These are phyloP conservation scores for Myioborus miniatus DNA, from an alignment of 2,797 vertebrate species.

Conservation along the genomic window DNA sequence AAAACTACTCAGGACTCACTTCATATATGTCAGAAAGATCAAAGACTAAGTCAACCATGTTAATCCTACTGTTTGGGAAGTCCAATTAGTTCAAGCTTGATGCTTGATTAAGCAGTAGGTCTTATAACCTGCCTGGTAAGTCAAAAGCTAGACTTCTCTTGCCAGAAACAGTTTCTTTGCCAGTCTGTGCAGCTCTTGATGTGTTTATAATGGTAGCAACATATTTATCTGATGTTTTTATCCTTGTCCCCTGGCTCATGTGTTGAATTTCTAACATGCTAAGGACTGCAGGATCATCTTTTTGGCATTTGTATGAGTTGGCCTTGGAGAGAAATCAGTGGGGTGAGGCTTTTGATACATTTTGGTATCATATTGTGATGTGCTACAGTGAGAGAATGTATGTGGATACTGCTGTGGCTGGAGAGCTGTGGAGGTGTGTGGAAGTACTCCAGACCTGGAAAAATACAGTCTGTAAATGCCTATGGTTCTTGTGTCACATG, in stretches of 20 bases:
- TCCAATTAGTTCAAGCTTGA: not conserved
- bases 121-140: not conserved
- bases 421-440: not conserved
- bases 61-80: not conserved
- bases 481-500: not conserved
- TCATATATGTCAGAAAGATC: not conserved
- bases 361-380: not conserved
- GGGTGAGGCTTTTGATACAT: not conserved
- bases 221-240: not conserved
- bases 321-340: not conserved
- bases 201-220: not conserved
- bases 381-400: not conserved
- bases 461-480: not conserved
- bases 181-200: rapidly evolving
- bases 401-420: not conserved
- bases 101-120: not conserved
- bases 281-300: not conserved
- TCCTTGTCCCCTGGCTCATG: rapidly evolving
- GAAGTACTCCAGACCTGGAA: not conserved
- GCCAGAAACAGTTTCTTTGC: not conserved
- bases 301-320: not conserved
- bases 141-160: not conserved
- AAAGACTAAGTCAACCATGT: not conserved
- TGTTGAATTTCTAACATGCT: not conserved
- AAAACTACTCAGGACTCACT: not conserved